A percentile compares a stretch with the other conserved stretches of the same genome.
These are phyloP conservation scores for Dolomedes plantarius DNA, from an alignment of 2,888 invertebrate species.

Conservation along the genomic window DNA sequence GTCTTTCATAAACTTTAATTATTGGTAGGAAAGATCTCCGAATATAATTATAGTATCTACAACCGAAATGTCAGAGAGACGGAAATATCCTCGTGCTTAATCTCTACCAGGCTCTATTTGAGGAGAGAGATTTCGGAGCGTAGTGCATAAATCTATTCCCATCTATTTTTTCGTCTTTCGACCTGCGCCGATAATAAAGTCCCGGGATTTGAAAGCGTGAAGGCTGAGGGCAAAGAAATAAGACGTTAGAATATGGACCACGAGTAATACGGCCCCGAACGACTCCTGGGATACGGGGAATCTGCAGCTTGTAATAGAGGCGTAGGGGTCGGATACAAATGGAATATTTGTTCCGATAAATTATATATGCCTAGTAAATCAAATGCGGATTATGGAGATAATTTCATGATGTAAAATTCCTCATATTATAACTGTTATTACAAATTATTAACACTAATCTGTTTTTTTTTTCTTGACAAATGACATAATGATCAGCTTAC, in stretches of 20 bases:
- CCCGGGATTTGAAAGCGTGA: not conserved
- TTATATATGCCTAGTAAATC: no score
- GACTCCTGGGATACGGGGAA: not conserved
- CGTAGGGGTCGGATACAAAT: not conserved
- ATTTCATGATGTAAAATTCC: no score
- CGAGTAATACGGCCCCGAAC: not conserved
- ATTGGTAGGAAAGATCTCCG: no score
- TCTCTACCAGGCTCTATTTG: not conserved
- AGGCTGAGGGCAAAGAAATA: conserved; percentile 10
- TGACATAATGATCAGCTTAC: no score
- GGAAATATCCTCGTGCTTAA: not conserved
- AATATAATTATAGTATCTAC: not conserved
- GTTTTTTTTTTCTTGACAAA: no score
- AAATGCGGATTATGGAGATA: no score
- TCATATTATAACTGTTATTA: no score
- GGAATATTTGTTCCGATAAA: no score
- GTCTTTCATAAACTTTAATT: no score
- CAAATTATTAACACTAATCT: no score
- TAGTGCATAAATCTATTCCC: not conserved
- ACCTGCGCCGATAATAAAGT: not conserved
- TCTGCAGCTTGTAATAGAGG: conserved; percentile 7
- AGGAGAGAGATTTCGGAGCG: not conserved
- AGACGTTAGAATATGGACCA: conserved; percentile 19
- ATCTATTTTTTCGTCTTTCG: not conserved
- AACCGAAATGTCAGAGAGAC: not conserved